Conservation (phyloP, 1,140 invertebrate species). For the Neocloeon triangulifer region DNA sequence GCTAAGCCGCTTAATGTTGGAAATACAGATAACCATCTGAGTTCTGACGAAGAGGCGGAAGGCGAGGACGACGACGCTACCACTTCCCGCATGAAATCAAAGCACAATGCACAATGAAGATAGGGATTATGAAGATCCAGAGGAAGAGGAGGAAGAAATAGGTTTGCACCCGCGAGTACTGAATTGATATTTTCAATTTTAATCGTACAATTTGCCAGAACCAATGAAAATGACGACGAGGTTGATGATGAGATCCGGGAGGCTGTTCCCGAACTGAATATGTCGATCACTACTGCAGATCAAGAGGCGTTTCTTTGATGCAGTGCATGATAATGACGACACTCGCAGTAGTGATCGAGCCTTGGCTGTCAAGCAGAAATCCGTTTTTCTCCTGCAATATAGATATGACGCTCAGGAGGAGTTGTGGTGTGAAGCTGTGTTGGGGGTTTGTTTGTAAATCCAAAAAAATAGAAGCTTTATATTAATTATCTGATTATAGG, state of each 20-base stretch:
- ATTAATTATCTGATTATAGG: no score
- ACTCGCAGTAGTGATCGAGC: no score
- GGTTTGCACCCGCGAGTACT: no score
- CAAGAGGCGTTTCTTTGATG: no score
- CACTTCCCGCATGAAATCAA: conserved; percentile 24
- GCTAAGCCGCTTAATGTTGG: conserved; percentile 11
- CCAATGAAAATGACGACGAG: conserved; percentile 21
- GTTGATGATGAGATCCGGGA: conserved; percentile 10
- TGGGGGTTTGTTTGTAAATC: conserved; percentile 28
- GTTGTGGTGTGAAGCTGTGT: conserved; percentile 49
- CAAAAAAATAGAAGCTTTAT: neutral
- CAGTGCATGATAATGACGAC: no score
- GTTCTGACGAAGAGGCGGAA: conserved; percentile 34
- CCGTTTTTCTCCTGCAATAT: conserved; percentile 34
- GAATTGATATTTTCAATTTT: no score
- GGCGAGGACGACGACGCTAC: conserved; percentile 32
- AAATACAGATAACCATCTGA: conserved; percentile 18
- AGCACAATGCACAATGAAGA: conserved; percentile 36
- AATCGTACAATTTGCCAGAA: conserved; percentile 7
- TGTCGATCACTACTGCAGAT: no score
- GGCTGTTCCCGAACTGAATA: no score
- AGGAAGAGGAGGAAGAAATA: conserved; percentile 36
- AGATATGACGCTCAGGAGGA: conserved; percentile 45
- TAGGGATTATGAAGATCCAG: conserved; percentile 58
- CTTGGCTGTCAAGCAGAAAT: no score